phyloP scores from a whole-genome alignment of 1,140 invertebrate genomes.

The Zeugodacus cucurbitae region DNA sequence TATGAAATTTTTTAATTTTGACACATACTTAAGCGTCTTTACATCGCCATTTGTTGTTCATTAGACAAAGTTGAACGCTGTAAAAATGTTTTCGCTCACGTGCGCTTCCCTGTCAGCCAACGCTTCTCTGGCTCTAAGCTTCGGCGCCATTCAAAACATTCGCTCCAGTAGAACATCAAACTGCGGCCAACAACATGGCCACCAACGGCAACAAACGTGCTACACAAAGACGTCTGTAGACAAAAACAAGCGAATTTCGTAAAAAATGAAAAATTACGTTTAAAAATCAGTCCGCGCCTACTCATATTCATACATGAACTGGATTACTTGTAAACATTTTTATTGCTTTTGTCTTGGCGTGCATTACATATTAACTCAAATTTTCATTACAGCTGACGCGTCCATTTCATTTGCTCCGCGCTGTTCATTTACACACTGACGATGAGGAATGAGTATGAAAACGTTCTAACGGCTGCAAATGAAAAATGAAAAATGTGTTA shows the following conservation, averaged over 20 bases:
- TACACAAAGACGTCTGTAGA: too few species aligned
- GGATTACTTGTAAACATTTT: not conserved
- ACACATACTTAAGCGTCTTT: not conserved
- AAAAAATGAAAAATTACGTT: not conserved
- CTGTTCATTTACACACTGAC: not conserved
- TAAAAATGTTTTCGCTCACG: not conserved
- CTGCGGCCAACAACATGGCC: not conserved
- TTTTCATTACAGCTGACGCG: slow-evolving; percentile 20
- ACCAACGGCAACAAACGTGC: not conserved
- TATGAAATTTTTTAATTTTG: too few species aligned
- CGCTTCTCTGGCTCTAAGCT: too few species aligned
- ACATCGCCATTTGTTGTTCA: not conserved
- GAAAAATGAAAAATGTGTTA: not conserved
- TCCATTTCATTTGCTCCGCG: not conserved
- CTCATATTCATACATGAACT: not conserved
- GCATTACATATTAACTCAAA: not conserved
- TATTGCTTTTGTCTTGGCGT: not conserved
- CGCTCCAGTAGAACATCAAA: not conserved
- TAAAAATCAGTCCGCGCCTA: not conserved
- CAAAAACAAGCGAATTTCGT: not conserved
- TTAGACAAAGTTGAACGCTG: not conserved
- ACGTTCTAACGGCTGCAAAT: not conserved
- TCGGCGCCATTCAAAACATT: not conserved
- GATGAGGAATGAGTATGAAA: slow-evolving; percentile 5
- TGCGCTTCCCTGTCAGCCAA: too few species aligned